These are phyloP conservation scores for Pseudococcus viburni DNA, from an alignment of 2,888 invertebrate genomes.

Conservation along the genomic window DNA sequence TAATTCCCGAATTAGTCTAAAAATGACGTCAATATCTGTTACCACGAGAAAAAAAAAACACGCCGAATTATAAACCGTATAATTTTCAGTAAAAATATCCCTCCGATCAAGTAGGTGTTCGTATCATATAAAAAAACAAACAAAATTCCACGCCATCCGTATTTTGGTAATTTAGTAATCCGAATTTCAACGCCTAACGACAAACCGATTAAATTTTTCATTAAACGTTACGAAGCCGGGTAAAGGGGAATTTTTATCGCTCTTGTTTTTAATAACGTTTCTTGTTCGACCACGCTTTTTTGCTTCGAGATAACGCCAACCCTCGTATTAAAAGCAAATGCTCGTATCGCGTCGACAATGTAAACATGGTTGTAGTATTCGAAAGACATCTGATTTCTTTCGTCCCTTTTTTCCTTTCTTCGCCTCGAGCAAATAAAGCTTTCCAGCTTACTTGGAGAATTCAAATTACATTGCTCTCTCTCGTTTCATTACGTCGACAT, in stretches of 20 bases:
- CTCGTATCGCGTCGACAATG: background rate
- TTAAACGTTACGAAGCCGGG: background rate
- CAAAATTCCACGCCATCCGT: background rate
- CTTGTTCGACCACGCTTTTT: background rate
- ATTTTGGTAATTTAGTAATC: conserved; percentile 48
- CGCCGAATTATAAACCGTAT: background rate
- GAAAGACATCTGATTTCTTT: conserved; percentile 6
- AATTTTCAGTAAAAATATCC: conserved; percentile 21
- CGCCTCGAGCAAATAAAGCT: background rate
- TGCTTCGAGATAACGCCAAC: background rate
- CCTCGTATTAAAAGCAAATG: conserved; percentile 22
- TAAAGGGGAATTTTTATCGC: conserved; percentile 6
- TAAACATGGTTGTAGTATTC: background rate
- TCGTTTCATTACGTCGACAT: background rate
- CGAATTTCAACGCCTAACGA: conserved; percentile 48
- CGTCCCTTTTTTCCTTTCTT: background rate
- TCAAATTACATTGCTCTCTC: background rate
- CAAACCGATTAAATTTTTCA: conserved; percentile 42
- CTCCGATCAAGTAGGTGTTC: conserved; percentile 15
- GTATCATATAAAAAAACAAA: background rate
- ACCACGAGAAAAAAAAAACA: background rate
- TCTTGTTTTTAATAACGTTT: conserved; percentile 41
- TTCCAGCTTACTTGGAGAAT: background rate
- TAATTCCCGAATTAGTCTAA: conserved; percentile 14
- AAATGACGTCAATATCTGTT: conserved; percentile 10